Percentiles rank a stretch among this genome's conserved stretches.
These are phyloP conservation scores for Prinia subflava DNA, from an alignment of 2,113 vertebrate species.

Conservation along the genomic window DNA sequence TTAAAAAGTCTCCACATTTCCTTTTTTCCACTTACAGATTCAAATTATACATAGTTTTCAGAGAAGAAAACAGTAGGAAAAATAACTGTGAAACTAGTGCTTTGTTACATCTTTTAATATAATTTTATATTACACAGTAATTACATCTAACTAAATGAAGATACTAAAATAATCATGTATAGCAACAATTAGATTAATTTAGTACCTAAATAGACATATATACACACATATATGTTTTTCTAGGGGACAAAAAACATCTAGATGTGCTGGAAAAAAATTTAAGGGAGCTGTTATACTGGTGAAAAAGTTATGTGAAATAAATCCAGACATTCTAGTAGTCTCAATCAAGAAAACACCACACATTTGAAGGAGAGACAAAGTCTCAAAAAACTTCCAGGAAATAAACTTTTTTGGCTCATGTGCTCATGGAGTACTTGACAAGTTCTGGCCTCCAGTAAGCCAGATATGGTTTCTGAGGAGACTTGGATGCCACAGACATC, in stretches of 20 bases:
- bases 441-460: neutral
- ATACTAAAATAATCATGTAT: neutral
- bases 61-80: neutral
- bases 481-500: neutral
- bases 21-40: neutral
- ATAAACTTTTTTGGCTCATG: neutral
- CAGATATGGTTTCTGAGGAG: neutral
- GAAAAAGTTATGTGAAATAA: neutral
- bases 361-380: neutral
- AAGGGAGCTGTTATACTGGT: neutral
- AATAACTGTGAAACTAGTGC: neutral
- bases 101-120: neutral
- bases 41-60: neutral
- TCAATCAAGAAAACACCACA: neutral
- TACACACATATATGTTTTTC: neutral
- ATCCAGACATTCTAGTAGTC: neutral
- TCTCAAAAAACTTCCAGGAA: neutral
- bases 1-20: accelerated
- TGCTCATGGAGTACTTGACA: neutral
- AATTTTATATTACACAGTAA: neutral
- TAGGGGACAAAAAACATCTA: neutral
- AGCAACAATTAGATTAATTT: neutral
- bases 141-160: neutral
- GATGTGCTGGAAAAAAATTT: neutral
- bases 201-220: neutral